Percentiles rank a stretch among this genome's conserved stretches.
Evolutionary conservation across 2,113 vertebrate genomes (phyloP).

Genomic region (Pelecanus crispus): DNA sequence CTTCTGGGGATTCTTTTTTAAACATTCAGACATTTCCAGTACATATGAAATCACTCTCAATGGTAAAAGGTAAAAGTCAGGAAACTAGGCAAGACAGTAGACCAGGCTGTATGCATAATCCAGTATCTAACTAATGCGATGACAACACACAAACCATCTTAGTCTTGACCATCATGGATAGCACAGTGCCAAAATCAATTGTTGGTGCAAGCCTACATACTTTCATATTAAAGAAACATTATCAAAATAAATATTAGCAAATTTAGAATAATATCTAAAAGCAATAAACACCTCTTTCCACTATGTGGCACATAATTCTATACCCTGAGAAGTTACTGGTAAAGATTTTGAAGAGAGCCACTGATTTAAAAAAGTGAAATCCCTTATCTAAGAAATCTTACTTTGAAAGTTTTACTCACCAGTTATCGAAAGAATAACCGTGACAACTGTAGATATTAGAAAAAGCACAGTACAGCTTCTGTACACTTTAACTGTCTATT

Average conservation of each 20-base stretch:
- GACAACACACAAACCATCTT: not conserved
- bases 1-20: not conserved
- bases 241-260: not conserved
- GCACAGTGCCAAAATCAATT: not conserved
- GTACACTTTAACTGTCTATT: not conserved
- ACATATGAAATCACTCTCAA: not conserved
- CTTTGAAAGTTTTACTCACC: not conserved
- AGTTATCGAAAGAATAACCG: not conserved
- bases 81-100: not conserved
- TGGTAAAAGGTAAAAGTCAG: not conserved
- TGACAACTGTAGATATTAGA: not conserved
- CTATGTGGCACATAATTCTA: not conserved
- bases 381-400: not conserved
- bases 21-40: not conserved
- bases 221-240: not conserved
- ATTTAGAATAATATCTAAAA: not conserved
- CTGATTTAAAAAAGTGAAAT: not conserved
- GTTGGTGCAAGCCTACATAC: not conserved
- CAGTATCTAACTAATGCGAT: not conserved
- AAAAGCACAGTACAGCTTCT: not conserved
- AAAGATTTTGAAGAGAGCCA: not conserved
- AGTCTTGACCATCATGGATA: not conserved
- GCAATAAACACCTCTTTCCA: not conserved
- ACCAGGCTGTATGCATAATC: not conserved
- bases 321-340: not conserved